A percentile compares a stretch with the other conserved stretches of the same genome.
phyloP scores from a whole-genome alignment of 2,888 invertebrate species.

The Nineta flava region DNA sequence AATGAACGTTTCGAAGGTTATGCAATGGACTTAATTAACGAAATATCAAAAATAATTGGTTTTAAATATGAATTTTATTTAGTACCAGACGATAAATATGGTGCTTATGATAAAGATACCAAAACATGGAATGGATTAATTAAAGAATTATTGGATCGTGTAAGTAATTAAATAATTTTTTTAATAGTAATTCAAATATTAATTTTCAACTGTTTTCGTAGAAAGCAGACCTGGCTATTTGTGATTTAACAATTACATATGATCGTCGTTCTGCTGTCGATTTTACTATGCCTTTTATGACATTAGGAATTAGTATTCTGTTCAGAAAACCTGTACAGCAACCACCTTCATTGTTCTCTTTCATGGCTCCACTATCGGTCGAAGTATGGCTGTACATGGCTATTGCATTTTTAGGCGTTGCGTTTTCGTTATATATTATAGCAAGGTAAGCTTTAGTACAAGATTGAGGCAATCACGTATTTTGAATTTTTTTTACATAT shows the following conservation, averaged over 20 bases:
- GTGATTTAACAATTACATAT: slow-evolving; percentile 90
- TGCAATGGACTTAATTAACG: slow-evolving; percentile 75
- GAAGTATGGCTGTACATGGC: slow-evolving; percentile 87
- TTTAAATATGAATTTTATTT: slow-evolving; percentile 57
- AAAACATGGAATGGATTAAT: slow-evolving; percentile 70
- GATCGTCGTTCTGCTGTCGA: slow-evolving; percentile 75
- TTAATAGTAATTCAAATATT: no score
- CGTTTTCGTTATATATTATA: slow-evolving; percentile 63
- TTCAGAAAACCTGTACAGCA: slow-evolving; percentile 64
- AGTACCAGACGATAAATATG: slow-evolving; percentile 54
- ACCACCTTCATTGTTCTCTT: slow-evolving; percentile 73
- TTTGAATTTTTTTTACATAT: slow-evolving; percentile 5
- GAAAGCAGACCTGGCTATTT: slow-evolving; percentile 90
- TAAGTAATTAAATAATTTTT: slow-evolving; percentile 24
- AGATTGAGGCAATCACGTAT: background rate
- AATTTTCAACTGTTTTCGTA: no score
- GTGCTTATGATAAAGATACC: slow-evolving; percentile 47
- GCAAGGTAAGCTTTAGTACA: slow-evolving; percentile 30
- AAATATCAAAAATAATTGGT: slow-evolving; percentile 43
- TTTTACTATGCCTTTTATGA: slow-evolving; percentile 97
- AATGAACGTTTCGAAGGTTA: slow-evolving; percentile 78
- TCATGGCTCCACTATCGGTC: slow-evolving; percentile 70
- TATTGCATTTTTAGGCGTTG: slow-evolving; percentile 69
- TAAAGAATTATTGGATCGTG: slow-evolving; percentile 58
- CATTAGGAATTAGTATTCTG: slow-evolving; percentile 77